phyloP scores from a whole-genome alignment of 2,797 vertebrate species.

The Prunella strophiata region DNA sequence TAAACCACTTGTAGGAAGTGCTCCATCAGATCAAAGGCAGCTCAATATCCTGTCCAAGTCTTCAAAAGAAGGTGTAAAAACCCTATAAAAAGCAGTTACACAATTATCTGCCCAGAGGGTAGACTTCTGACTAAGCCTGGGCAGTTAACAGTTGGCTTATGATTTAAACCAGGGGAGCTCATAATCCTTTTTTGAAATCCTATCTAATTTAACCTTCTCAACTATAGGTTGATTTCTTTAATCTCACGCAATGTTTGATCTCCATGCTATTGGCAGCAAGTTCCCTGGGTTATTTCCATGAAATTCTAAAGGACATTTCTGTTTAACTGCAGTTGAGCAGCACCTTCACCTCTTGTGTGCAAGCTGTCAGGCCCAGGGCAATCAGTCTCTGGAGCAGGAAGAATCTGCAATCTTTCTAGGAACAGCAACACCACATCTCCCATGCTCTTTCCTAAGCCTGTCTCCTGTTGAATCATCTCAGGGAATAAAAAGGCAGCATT shows the following conservation, averaged over 20 bases:
- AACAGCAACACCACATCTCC: not conserved
- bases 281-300: not conserved
- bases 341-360: not conserved
- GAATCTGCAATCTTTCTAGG: not conserved
- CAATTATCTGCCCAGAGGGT: slow-evolving; percentile 33
- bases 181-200: slow-evolving; percentile 46
- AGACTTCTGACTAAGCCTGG: slow-evolving; percentile 37
- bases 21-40: slow-evolving; percentile 45
- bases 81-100: slow-evolving; percentile 6
- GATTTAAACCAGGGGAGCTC: slow-evolving; percentile 9
- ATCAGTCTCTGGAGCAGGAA: not conserved
- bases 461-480: not conserved
- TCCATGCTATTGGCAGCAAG: not conserved
- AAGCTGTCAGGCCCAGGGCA: not conserved
- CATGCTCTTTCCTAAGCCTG: not conserved
- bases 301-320: not conserved
- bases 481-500: not conserved
- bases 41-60: slow-evolving; percentile 22
- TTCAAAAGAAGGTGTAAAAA: slow-evolving; percentile 56
- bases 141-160: slow-evolving; percentile 57
- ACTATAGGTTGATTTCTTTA: slow-evolving; percentile 45
- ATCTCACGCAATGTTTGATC: slow-evolving; percentile 28
- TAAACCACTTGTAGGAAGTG: slow-evolving; percentile 36
- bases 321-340: not conserved
- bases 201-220: slow-evolving; percentile 60